Evolutionary conservation across 2,888 invertebrate genomes (phyloP).

Genomic region (Trimorus sp.): DNA sequence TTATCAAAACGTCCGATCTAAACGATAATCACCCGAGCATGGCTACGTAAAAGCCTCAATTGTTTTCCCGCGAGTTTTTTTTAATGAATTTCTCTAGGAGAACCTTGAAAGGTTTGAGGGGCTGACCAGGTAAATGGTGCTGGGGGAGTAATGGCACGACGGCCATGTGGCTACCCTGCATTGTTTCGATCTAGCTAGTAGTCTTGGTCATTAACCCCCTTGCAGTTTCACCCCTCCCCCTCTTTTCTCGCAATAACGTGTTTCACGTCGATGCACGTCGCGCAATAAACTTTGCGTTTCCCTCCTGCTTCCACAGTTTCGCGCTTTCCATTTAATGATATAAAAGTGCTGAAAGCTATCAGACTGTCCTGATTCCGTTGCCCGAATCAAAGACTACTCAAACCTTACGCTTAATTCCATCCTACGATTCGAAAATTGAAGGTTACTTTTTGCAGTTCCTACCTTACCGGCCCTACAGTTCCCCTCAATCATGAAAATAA

Average conservation of each 20-base stretch:
- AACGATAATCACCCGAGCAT: slow-evolving; percentile 46
- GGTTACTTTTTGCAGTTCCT: no score
- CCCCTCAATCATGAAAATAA: no score
- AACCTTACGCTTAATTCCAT: no score
- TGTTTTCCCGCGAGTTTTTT: slow-evolving; percentile 38
- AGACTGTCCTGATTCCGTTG: no score
- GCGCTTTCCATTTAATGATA: slow-evolving; percentile 7
- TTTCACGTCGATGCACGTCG: slow-evolving; percentile 62
- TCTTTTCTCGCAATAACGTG: slow-evolving; percentile 61
- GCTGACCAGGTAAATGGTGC: slow-evolving; percentile 64
- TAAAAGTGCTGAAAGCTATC: no score
- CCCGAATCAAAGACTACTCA: no score
- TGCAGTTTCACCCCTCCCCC: slow-evolving; percentile 55
- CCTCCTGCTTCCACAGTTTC: slow-evolving; percentile 41
- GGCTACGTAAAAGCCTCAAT: slow-evolving; percentile 37
- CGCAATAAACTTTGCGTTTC: slow-evolving; percentile 57
- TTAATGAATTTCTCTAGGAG: slow-evolving; percentile 50
- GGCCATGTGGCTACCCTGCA: slow-evolving; percentile 55
- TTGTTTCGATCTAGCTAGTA: slow-evolving; percentile 68
- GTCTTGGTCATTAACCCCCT: slow-evolving; percentile 72
- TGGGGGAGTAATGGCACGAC: slow-evolving; percentile 58
- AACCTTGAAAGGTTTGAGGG: slow-evolving; percentile 56
- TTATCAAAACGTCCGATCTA: slow-evolving; percentile 38
- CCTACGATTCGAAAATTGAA: no score
- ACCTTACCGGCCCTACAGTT: no score